These are phyloP conservation scores for Ochlodes sylvanus DNA, from an alignment of 2,888 invertebrate species.

Conservation along the genomic window DNA sequence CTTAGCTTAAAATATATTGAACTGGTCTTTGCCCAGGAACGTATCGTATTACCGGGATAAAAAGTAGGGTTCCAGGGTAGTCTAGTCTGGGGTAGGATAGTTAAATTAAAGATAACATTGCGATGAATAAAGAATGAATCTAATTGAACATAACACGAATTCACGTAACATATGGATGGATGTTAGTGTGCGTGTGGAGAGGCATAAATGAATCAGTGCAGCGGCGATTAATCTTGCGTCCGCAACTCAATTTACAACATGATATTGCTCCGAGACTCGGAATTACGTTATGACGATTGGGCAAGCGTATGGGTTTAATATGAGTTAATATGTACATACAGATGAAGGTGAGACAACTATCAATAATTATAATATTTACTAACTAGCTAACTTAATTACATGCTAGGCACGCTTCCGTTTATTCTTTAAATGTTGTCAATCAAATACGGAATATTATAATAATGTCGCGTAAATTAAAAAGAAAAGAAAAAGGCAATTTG, in stretches of 20 bases:
- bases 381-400: not conserved
- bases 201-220: slow-evolving; percentile 27
- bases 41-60: too few species aligned
- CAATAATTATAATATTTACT: not conserved
- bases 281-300: slow-evolving; percentile 27
- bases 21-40: too few species aligned
- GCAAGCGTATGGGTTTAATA: slow-evolving; percentile 3
- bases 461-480: too few species aligned
- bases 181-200: slow-evolving; percentile 19
- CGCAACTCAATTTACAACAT: slow-evolving; percentile 34
- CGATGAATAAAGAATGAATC: not conserved
- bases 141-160: not conserved
- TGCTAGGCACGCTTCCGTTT: too few species aligned
- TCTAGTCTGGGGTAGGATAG: too few species aligned
- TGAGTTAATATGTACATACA: slow-evolving; percentile 15
- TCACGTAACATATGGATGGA: not conserved
- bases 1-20: too few species aligned
- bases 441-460: too few species aligned
- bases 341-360: not conserved
- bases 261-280: slow-evolving; percentile 27
- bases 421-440: too few species aligned
- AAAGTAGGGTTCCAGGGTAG: too few species aligned
- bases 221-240: slow-evolving; percentile 22
- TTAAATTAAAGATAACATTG: too few species aligned
- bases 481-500: too few species aligned